Conservation (phyloP, 53 echinoderm and acorn worm genomes). For the Echinometra lucunter region DNA sequence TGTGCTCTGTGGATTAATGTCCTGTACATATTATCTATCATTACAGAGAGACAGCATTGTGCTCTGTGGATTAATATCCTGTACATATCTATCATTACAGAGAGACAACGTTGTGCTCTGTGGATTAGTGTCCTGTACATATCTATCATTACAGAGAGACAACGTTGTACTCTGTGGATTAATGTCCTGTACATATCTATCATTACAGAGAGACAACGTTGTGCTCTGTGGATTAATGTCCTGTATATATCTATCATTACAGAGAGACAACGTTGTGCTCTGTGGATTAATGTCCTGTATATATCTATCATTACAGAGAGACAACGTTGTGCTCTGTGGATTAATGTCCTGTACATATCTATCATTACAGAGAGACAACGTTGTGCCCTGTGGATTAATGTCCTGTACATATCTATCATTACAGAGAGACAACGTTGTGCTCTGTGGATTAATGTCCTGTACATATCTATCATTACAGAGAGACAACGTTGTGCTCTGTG, state of each 20-base stretch:
- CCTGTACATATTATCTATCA: too few species aligned
- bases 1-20: conserved; percentile 96
- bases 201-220: conserved; percentile 91
- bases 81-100: conserved; percentile 66
- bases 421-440: conserved; percentile 98
- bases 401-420: not conserved
- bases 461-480: conserved; percentile 71
- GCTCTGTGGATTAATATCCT: conserved; percentile 98
- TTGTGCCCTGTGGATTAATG: conserved; percentile 98
- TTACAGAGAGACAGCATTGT: conserved; percentile 95
- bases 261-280: conserved; percentile 97
- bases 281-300: conserved; percentile 98
- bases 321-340: conserved; percentile 97
- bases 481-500: conserved; percentile 96
- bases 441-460: conserved; percentile 96
- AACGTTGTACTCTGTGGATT: conserved; percentile 96
- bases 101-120: conserved; percentile 95
- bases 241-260: conserved; percentile 14
- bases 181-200: conserved; percentile 62
- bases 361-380: conserved; percentile 88
- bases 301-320: conserved; percentile 76
- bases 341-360: conserved; percentile 75
- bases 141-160: conserved; percentile 81
- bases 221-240: conserved; percentile 98
- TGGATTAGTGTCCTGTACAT: conserved; percentile 95